phyloP scores from a whole-genome alignment of 2,888 invertebrate species.

The Sarcophaga variegata region DNA sequence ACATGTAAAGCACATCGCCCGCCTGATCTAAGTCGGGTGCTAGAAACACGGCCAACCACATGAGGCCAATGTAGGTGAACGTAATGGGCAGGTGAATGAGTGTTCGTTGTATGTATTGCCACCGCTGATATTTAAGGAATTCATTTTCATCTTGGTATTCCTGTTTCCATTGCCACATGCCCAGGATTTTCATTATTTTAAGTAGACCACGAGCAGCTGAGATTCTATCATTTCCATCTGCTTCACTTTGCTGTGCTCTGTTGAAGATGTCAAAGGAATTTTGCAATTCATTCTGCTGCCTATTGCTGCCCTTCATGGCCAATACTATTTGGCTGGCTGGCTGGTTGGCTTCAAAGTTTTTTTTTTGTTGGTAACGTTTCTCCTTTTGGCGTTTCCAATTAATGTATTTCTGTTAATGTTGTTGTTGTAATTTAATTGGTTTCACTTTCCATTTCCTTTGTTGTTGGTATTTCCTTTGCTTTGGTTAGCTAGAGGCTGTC shows the following conservation, averaged over 20 bases:
- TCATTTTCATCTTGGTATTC: slow-evolving; percentile 36
- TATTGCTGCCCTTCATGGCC: neutral
- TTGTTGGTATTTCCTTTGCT: slow-evolving; percentile 1
- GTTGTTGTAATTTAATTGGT: neutral
- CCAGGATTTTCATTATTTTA: slow-evolving; percentile 67
- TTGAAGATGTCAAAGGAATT: neutral
- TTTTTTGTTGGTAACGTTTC: slow-evolving; percentile 2
- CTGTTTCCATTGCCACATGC: slow-evolving; percentile 50
- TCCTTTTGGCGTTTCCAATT: neutral
- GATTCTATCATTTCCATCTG: slow-evolving; percentile 54
- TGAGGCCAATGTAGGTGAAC: slow-evolving; percentile 72
- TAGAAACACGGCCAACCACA: slow-evolving; percentile 74
- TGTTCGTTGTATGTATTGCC: slow-evolving; percentile 61
- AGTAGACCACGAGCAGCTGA: slow-evolving; percentile 55
- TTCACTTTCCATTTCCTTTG: neutral
- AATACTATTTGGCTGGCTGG: no score
- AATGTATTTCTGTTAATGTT: neutral
- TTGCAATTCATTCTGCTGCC: neutral
- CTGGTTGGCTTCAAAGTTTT: no score
- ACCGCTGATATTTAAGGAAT: slow-evolving; percentile 22
- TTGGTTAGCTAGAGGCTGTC: slow-evolving; percentile 26
- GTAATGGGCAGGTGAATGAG: slow-evolving; percentile 73
- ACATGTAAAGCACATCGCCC: slow-evolving; percentile 75
- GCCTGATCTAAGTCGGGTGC: slow-evolving; percentile 74
- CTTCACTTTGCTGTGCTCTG: neutral